A percentile compares a stretch with the other conserved stretches of the same genome.
Evolutionary conservation across 2,113 vertebrate species (phyloP).

Genomic region (Mohoua ochrocephala): DNA sequence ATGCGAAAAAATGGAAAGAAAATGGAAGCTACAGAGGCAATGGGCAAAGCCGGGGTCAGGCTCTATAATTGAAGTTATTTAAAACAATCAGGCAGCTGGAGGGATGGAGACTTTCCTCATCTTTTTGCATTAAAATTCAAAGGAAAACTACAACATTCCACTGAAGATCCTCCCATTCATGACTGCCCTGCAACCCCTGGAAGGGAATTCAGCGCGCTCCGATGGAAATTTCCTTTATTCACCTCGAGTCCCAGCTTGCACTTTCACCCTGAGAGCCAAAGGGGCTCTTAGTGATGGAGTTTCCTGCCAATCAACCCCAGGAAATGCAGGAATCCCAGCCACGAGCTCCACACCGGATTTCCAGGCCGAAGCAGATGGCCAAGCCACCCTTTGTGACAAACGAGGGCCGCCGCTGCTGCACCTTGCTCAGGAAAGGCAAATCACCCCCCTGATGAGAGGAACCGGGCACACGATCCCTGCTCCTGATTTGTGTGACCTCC

Average conservation of each 20-base stretch:
- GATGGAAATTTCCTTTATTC: neutral
- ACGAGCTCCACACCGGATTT: neutral
- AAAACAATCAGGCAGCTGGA: neutral
- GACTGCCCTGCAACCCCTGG: accelerated
- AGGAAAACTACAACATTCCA: neutral
- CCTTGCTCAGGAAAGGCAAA: neutral
- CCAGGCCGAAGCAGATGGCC: neutral
- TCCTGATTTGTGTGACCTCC: neutral
- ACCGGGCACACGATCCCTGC: neutral
- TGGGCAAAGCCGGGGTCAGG: neutral
- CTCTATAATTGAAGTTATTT: neutral
- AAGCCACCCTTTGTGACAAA: neutral
- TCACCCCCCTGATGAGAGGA: neutral
- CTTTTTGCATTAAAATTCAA: neutral
- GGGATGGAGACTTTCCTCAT: neutral
- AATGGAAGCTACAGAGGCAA: too few relatives aligned
- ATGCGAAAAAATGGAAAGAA: too few relatives aligned
- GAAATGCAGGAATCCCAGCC: neutral
- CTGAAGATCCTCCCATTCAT: accelerated
- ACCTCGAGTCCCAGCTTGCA: neutral
- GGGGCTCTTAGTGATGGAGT: neutral
- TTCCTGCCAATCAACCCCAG: constrained; percentile 34
- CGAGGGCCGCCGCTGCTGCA: neutral
- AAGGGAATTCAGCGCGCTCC: accelerated
- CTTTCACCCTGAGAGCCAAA: neutral